Conservation (phyloP, 2,113 vertebrate genomes). For the Shinisaurus crocodilurus region DNA sequence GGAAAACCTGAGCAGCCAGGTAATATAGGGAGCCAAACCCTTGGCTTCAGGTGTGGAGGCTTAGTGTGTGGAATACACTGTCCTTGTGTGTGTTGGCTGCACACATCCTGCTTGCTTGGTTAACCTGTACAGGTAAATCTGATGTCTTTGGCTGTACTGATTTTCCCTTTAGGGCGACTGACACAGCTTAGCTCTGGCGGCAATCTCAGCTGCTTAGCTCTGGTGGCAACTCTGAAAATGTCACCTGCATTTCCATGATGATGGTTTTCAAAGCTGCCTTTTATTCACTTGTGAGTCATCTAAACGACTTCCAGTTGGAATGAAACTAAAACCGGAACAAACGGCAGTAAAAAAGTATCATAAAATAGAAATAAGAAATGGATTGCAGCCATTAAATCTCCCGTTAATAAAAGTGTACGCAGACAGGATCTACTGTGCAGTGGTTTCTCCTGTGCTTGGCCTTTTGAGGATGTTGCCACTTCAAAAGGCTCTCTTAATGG, state of each 20-base stretch:
- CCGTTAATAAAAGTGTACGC: too few species aligned
- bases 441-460: too few species aligned
- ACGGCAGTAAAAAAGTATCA: not conserved
- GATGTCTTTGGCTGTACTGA: not conserved
- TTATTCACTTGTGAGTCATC: not conserved
- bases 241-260: not conserved
- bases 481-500: too few species aligned
- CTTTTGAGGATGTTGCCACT: too few species aligned
- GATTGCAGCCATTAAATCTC: not conserved
- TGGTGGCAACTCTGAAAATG: not conserved
- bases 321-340: not conserved
- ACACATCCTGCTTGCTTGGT: not conserved
- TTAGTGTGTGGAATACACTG: not conserved
- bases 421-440: too few species aligned
- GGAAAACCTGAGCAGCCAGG: slow-evolving; percentile 9
- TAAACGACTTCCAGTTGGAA: too few species aligned
- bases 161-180: not conserved
- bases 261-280: not conserved
- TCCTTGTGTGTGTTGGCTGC: not conserved
- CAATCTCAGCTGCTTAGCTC: not conserved
- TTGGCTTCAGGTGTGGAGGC: not conserved
- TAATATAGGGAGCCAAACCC: not conserved
- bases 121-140: not conserved
- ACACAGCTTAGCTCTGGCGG: not conserved
- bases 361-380: not conserved